Evolutionary conservation across 1,140 invertebrate genomes (phyloP).

Genomic region (Drosophila aff.): DNA sequence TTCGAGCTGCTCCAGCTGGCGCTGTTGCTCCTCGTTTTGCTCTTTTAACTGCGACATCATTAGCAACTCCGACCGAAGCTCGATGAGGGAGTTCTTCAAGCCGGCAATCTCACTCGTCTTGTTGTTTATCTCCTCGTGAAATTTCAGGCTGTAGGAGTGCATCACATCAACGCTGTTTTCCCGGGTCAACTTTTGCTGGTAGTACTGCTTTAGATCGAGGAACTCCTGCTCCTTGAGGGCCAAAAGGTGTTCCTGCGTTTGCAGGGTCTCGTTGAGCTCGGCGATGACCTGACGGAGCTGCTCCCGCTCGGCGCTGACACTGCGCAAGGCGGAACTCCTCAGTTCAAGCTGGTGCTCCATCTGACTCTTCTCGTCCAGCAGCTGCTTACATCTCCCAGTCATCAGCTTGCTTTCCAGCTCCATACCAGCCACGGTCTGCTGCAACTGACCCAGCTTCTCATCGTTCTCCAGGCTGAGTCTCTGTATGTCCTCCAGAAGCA

Average conservation of each 20-base stretch:
- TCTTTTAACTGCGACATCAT: conserved; percentile 63
- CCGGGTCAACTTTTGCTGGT: conserved; percentile 60
- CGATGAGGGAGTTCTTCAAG: conserved; percentile 58
- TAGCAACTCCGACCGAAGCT: conserved; percentile 60
- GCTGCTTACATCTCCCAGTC: conserved; percentile 66
- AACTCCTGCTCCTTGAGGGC: conserved; percentile 70
- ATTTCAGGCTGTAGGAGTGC: conserved; percentile 68
- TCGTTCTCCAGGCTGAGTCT: conserved; percentile 68
- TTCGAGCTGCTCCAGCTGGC: conserved; percentile 67
- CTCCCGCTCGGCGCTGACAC: conserved; percentile 57
- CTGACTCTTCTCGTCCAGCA: conserved; percentile 57
- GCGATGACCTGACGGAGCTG: conserved; percentile 63
- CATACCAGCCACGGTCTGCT: conserved; percentile 57
- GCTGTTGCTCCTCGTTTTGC: conserved; percentile 69
- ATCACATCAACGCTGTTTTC: conserved; percentile 67
- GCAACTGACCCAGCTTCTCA: conserved; percentile 62
- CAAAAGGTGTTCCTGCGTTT: conserved; percentile 60
- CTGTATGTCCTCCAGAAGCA: conserved; percentile 66
- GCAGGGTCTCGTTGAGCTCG: conserved; percentile 64
- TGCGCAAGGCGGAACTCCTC: conserved; percentile 37
- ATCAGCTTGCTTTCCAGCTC: conserved; percentile 78
- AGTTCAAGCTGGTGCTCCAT: conserved; percentile 61
- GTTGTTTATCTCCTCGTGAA: conserved; percentile 68
- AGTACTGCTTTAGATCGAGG: conserved; percentile 67
- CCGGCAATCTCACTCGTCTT: conserved; percentile 71